A percentile compares a stretch with the other conserved stretches of the same genome.
Evolutionary conservation across 92 coral and sea anemone species (phyloP).

Genomic region (Epizoanthus scotinus): DNA sequence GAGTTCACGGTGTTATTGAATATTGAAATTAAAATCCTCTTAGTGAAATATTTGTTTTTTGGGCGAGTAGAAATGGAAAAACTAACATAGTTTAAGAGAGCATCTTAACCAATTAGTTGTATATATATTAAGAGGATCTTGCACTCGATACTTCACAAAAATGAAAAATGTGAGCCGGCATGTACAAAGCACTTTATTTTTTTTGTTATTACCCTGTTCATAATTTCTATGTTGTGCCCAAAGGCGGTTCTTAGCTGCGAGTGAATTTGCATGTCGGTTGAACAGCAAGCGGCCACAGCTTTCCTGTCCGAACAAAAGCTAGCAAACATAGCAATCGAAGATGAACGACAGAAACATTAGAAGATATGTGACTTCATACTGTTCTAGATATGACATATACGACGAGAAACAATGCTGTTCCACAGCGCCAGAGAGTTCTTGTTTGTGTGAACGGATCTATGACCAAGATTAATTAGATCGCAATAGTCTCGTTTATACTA

Average conservation of each 20-base stretch:
- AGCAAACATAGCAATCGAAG: conserved; percentile 35
- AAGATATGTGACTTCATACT: conserved; percentile 2
- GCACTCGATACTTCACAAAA: conserved; percentile 19
- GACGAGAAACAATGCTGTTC: conserved; percentile 1
- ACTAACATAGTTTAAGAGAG: conserved; percentile 36
- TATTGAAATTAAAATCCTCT: conserved; percentile 39
- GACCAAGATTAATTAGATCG: conserved; percentile 23
- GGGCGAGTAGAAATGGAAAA: conserved; percentile 22
- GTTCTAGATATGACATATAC: background rate
- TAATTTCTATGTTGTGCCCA: conserved; percentile 64
- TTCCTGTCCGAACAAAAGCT: conserved; percentile 22
- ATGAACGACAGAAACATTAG: conserved; percentile 1
- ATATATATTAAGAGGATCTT: background rate
- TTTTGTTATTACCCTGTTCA: conserved; percentile 37
- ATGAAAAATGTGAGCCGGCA: conserved; percentile 46
- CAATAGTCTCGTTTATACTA: conserved; percentile 18
- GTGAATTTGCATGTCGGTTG: conserved; percentile 46
- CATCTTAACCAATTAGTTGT: conserved; percentile 40
- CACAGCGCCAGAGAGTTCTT: background rate
- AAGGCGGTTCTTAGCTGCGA: conserved; percentile 55
- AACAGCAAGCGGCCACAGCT: conserved; percentile 33
- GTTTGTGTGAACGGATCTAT: conserved; percentile 30
- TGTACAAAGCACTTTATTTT: conserved; percentile 59
- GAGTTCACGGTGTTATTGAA: conserved; percentile 31
- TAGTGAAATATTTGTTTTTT: conserved; percentile 37